Conservation (phyloP, 30 jellyfish, hydroid and myxozoan species). For the Pseudorhiza aurosa region DNA sequence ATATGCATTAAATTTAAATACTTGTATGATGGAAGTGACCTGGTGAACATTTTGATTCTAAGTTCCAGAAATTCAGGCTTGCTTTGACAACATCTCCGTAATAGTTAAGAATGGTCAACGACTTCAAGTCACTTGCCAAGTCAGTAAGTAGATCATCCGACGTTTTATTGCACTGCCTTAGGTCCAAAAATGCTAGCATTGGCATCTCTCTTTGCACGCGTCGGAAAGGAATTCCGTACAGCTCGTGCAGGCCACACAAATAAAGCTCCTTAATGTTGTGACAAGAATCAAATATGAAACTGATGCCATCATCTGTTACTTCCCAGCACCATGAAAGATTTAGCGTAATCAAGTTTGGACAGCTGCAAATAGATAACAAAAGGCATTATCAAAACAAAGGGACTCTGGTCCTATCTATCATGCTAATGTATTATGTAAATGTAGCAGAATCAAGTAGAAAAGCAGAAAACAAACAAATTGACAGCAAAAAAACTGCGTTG, state of each 20-base stretch:
- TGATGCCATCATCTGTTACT: slow-evolving; percentile 88
- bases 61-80: slow-evolving; percentile 48
- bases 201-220: slow-evolving; percentile 54
- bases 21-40: slow-evolving; percentile 55
- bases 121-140: slow-evolving; percentile 54
- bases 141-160: slow-evolving; percentile 76
- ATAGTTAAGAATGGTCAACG: slow-evolving; percentile 55
- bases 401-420: too few relatives aligned
- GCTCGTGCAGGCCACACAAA: slow-evolving; percentile 84
- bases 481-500: too few relatives aligned
- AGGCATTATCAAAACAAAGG: too few relatives aligned
- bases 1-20: too few relatives aligned
- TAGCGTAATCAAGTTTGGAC: slow-evolving; percentile 64
- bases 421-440: not conserved
- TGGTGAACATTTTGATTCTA: slow-evolving; percentile 60
- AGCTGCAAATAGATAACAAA: slow-evolving; percentile 69
- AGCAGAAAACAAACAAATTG: too few relatives aligned
- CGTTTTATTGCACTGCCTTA: slow-evolving; percentile 87
- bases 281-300: slow-evolving; percentile 70
- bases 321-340: slow-evolving; percentile 97
- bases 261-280: slow-evolving; percentile 60
- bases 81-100: slow-evolving; percentile 85
- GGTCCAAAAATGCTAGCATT: slow-evolving; percentile 63
- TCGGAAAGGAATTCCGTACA: slow-evolving; percentile 74
- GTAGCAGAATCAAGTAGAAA: not conserved